Evolutionary conservation across 2,888 invertebrate species (phyloP), one percentile per base, ranked within the genome.

Genomic region (Argynnis bischoffii): DNA sequence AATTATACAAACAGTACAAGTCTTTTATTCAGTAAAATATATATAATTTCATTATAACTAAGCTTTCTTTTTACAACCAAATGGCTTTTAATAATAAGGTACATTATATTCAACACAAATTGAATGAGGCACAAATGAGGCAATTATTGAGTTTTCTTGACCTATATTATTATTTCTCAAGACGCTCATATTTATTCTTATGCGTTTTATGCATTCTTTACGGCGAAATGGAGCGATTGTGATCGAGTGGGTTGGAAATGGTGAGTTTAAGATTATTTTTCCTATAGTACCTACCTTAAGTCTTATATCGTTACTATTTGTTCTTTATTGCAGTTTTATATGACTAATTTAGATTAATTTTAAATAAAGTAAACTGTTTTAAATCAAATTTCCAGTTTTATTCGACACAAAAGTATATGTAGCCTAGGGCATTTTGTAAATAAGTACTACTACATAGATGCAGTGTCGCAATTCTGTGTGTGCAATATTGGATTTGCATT

Each of bases 61-160:
- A 4, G 4, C 6, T 51, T 61, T 35, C 35, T 35, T 21, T 51
- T 50, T 41, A 18, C 47, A 61, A 60, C 47, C 16, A 31, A 59
- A n/a, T 35, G 55, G 18, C 21, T 46, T 46, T 35, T 26, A 63
- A 67, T 26, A 63, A 67, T 63, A 63, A 53, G 48, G 21, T 26
- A 26, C 26, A 26, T 26, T 63, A 61, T 66, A 50, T 60, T 48
- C 31, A 18, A 57, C 61, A 66, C 63, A 63, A 31, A 53, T 54
- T 14, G 26, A 26, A 26, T 26, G 4, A 26, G 26, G 3, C 26
- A 26, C 26, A 63, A 66, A 59, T 18, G 41, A 46, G 59, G 53
- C 66, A 55, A 69, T 66, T 69, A 66, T 63, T 59, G 59, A 57
- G 54, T 63, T 57, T 59, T 54, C 57, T 59, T 63, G 66, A 66